Evolutionary conservation across 2,888 invertebrate species (phyloP).

Genomic region (Parnassius orleans): DNA sequence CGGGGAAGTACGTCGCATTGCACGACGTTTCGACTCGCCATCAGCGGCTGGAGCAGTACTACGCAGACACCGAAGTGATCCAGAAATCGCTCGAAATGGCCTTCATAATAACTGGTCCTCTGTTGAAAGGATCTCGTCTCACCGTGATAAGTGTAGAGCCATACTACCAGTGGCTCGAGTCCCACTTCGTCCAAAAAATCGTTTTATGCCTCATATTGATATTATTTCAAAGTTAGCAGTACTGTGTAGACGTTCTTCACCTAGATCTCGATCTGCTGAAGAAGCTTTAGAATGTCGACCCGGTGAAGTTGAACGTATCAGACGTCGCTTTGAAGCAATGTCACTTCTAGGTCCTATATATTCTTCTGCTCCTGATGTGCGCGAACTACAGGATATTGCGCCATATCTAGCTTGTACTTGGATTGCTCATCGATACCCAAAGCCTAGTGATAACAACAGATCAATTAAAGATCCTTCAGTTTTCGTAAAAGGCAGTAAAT

Average conservation of each 20-base stretch:
- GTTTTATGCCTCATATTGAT: conserved; percentile 93
- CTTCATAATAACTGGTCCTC: conserved; percentile 74
- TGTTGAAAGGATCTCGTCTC: conserved; percentile 59
- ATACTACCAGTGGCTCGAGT: conserved; percentile 84
- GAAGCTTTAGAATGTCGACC: conserved; percentile 76
- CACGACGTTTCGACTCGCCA: conserved; percentile 87
- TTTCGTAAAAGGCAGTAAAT: conserved; percentile 52
- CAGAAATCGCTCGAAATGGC: conserved; percentile 84
- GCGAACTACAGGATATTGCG: conserved; percentile 88
- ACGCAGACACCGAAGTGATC: conserved; percentile 88
- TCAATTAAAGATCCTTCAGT: conserved; percentile 75
- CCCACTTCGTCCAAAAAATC: conserved; percentile 84
- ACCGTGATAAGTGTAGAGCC: conserved; percentile 54
- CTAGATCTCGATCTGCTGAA: conserved; percentile 75
- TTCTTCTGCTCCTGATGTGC: conserved; percentile 89
- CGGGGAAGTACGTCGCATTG: conserved; percentile 89
- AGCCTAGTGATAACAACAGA: conserved; percentile 84
- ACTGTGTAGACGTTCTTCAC: conserved; percentile 72
- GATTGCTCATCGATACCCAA: conserved; percentile 90
- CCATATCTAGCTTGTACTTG: conserved; percentile 89
- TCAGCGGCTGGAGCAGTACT: conserved; percentile 76
- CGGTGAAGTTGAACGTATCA: conserved; percentile 87
- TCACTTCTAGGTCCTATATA: conserved; percentile 89
- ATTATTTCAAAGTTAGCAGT: conserved; percentile 93
- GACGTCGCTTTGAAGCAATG: conserved; percentile 85